Percentiles rank a stretch among this genome's conserved stretches.
These are phyloP conservation scores for Florisuga fusca DNA, from an alignment of 2,797 vertebrate species.

Conservation along the genomic window DNA sequence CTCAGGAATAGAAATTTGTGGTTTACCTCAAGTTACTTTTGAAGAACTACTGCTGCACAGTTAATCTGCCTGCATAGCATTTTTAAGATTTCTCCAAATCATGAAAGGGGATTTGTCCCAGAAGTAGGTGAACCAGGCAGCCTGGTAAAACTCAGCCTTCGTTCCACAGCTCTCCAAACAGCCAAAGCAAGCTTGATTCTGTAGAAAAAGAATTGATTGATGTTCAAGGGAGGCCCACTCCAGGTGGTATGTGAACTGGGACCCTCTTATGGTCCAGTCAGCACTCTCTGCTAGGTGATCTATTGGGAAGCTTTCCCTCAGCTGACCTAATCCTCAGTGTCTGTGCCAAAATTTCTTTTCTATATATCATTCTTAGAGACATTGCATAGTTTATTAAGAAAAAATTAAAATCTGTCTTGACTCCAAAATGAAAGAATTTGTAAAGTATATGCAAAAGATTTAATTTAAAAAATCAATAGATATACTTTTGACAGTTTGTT, in stretches of 20 bases:
- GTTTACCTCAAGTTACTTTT: slow-evolving; percentile 62
- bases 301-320: neutral
- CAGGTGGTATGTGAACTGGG: neutral
- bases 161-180: slow-evolving; percentile 65
- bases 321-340: neutral
- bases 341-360: slow-evolving; percentile 49
- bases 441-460: slow-evolving; percentile 26
- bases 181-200: slow-evolving; percentile 25
- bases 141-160: slow-evolving; percentile 64
- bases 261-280: neutral
- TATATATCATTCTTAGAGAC: slow-evolving; percentile 40
- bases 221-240: slow-evolving; percentile 1
- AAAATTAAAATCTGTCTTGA: neutral
- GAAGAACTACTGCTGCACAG: slow-evolving; percentile 55
- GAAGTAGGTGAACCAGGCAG: slow-evolving; percentile 57
- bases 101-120: slow-evolving; percentile 70
- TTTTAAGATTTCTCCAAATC: slow-evolving; percentile 68
- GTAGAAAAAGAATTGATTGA: slow-evolving; percentile 57
- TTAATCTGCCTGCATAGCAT: slow-evolving; percentile 64
- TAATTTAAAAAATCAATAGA: neutral
- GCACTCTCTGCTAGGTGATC: slow-evolving; percentile 20
- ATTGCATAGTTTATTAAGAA: neutral
- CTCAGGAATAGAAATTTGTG: slow-evolving; percentile 14
- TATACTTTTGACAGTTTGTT: neutral
- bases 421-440: slow-evolving; percentile 10